Evolutionary conservation across 1,140 invertebrate genomes (phyloP), one percentile per base, ranked within the genome.

Genomic region (Cardiocondyla obscurior): DNA sequence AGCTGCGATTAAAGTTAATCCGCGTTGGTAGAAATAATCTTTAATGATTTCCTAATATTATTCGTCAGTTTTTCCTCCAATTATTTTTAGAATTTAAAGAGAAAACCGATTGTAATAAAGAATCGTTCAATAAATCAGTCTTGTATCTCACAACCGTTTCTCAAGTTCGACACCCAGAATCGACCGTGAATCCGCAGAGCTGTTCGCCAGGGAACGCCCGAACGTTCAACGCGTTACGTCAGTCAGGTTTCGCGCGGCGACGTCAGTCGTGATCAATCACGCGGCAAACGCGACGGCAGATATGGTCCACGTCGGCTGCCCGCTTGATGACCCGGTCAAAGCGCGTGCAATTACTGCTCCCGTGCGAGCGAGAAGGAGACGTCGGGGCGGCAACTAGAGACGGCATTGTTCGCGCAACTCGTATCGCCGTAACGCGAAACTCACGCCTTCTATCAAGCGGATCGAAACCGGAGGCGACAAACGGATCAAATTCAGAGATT

Each of bases 181-280:
- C 36, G 76, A 58, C 65, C 53, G 46, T 73, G 53, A n/a, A 72
- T 28, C 67, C 16, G 36, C 5, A 12, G 19, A n/a, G 14, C 51
- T 72, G 57, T 60, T 70, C 19, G 42, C 58, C 39, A 22, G 58
- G 33, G 44, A 46, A 30, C 70, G 36, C 65, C 58, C 60, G 60
- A 65, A 25, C 19, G 60, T 77, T 39, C 51, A 53, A 46, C 74
- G 69, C 62, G 58, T 81, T 81, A 58, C 60, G 76, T 81, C 74
- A 83, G 74, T 67, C 22, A 42, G 74, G 53, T 46, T 79, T 46
- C 74, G 74, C 28, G 62, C 74, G 58, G 57, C 73, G n/a, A 79
- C 74, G 74, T 79, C 74, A 79, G 62, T 44, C 22, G 46, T n/a
- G 74, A 79, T 79, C 74, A 69, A 69, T 79, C 74, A 79, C 69